Percentiles rank a stretch among this genome's conserved stretches.
Conservation (phyloP, 1,140 invertebrate species). For the Drosophila varians region DNA sequence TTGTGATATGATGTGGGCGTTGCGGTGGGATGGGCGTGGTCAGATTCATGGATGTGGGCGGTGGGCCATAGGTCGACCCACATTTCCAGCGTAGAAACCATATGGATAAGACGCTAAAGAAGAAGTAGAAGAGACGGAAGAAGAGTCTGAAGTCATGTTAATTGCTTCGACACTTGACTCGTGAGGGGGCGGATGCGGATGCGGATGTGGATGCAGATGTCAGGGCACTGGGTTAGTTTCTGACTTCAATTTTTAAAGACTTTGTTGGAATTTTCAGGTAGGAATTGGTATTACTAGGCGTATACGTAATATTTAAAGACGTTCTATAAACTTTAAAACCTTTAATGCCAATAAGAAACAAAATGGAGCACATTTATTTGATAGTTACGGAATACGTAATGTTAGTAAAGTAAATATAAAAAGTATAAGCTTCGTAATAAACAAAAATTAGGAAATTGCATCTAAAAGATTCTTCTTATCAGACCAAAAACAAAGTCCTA, state of each 20-base stretch:
- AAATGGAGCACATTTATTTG: no score
- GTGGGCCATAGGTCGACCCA: conserved; percentile 47
- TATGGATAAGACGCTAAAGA: conserved; percentile 12
- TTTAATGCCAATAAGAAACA: no score
- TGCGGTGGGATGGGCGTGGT: conserved; percentile 35
- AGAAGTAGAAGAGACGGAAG: conserved; percentile 5
- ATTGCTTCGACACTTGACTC: conserved; percentile 70
- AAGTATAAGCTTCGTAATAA: no score
- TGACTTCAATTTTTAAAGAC: conserved; percentile 2
- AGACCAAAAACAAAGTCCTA: neutral
- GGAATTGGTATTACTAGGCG: no score
- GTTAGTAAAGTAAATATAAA: no score
- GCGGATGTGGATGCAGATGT: conserved; percentile 12
- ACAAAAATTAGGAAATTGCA: no score
- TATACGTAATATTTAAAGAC: no score
- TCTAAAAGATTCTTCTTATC: neutral
- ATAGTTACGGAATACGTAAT: no score
- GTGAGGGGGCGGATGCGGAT: conserved; percentile 49
- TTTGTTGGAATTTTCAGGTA: no score
- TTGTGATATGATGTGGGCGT: conserved; percentile 37
- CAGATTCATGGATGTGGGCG: conserved; percentile 38
- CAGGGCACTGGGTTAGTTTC: conserved; percentile 11
- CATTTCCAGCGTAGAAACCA: conserved; percentile 22
- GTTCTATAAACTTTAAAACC: neutral
- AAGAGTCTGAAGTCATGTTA: conserved; percentile 59